Percentiles rank a stretch among this genome's conserved stretches.
phyloP scores from a whole-genome alignment of 1,140 invertebrate genomes.

The Oedothorax gibbosus region DNA sequence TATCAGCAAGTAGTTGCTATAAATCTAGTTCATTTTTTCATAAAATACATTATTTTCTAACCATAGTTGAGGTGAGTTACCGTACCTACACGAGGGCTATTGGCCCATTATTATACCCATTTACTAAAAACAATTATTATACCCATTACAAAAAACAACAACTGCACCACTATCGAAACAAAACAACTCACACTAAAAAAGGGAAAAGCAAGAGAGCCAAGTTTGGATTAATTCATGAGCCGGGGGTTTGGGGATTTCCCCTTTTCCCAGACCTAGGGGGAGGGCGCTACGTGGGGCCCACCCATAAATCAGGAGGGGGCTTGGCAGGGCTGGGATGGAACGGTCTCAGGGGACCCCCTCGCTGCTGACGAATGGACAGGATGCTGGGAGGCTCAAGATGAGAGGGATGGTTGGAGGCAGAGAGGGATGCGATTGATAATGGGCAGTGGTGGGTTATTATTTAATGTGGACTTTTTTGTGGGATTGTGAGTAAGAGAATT shows the following conservation, averaged over 20 bases:
- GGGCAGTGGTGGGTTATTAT: too few species aligned
- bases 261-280: conserved; percentile 27
- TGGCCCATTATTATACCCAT: conserved; percentile 46
- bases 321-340: conserved; percentile 56
- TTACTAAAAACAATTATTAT: conserved; percentile 28
- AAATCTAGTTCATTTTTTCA: too few species aligned
- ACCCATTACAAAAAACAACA: conserved; percentile 6
- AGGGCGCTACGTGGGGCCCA: conserved; percentile 44
- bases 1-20: too few species aligned
- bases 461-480: too few species aligned
- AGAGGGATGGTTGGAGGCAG: conserved; percentile 30
- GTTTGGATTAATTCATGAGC: conserved; percentile 60
- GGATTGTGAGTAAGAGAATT: too few species aligned
- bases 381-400: conserved; percentile 26
- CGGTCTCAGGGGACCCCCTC: conserved; percentile 47
- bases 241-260: conserved; percentile 55
- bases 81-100: too few species aligned
- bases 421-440: conserved; percentile 4
- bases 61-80: too few species aligned
- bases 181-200: too few species aligned
- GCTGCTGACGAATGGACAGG: conserved; percentile 36
- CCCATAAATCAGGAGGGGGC: conserved; percentile 53
- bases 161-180: conserved; percentile 3
- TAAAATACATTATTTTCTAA: too few species aligned
- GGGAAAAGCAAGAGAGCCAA: neutral